Evolutionary conservation across 2,888 invertebrate genomes (phyloP).

Genomic region (Cephus runcator): DNA sequence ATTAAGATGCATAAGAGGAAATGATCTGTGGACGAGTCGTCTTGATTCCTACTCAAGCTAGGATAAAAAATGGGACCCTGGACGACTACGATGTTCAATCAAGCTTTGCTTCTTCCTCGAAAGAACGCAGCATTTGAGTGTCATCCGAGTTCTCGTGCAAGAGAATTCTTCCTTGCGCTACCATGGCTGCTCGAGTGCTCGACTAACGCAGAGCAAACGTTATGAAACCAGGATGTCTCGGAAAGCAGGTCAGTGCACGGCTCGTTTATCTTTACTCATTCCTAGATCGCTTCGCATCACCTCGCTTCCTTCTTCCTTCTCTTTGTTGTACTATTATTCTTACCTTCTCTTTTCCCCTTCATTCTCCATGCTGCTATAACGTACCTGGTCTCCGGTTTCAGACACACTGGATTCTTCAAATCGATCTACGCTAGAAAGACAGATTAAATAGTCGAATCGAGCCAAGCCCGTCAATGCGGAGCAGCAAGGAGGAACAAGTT

Average conservation of each 20-base stretch:
- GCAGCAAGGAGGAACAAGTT: neutral
- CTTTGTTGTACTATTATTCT: neutral
- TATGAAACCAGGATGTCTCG: slow-evolving; percentile 56
- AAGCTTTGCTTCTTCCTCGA: neutral
- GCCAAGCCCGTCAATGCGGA: neutral
- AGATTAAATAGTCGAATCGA: neutral
- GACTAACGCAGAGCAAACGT: slow-evolving; percentile 22
- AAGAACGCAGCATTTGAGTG: neutral
- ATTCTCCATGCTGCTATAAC: neutral
- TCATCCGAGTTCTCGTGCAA: neutral
- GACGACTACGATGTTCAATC: neutral
- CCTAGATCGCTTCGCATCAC: slow-evolving; percentile 41
- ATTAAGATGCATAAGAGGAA: neutral
- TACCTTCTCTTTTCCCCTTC: neutral
- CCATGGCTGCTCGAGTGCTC: neutral
- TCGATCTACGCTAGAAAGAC: neutral
- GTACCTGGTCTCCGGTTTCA: neutral
- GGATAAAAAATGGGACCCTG: neutral
- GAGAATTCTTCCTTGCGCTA: neutral
- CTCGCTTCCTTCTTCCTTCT: slow-evolving; percentile 5
- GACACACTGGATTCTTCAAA: neutral
- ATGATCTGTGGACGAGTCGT: neutral
- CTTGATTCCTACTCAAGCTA: neutral
- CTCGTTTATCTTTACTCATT: slow-evolving; percentile 48
- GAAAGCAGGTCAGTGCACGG: slow-evolving; percentile 54